Evolutionary conservation across 1,140 invertebrate genomes (phyloP), one percentile per base, ranked within the genome.

Genomic region (Cydia strobilella): DNA sequence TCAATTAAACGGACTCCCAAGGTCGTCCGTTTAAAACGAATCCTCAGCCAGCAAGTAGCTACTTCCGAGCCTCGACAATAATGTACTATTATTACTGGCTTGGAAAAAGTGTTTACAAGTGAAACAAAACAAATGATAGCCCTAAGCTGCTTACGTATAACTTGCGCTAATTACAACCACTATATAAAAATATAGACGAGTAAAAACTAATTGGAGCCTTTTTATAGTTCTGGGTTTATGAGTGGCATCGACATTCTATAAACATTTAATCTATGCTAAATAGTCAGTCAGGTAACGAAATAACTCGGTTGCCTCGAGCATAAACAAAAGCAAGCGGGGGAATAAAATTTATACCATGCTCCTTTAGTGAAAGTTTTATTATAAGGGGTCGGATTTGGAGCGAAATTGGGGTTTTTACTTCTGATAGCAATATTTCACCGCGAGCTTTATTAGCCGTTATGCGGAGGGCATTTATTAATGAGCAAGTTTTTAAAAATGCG

Each of bases 381-480:
- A 73, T 73, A 35, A 39, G 78, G 81, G 87, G 84, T 79, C 69
- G 81, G 80, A 74, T 80, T 82, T 79, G 51, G 76, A 76, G 74
- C 74, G 72, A 84, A 84, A 82, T 80, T 77, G 78, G 82, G 81
- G 80, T 79, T 87, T 81, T 85, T 78, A 79, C 78, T 76, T 78
- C 76, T 84, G 81, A 87, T 83, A 83, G 82, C 79, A 81, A 87
- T 89, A 88, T 79, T 83, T 88, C 84, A 88, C 79, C 74, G 81
- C 77, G 74, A 66, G 82, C 79, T 87, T 88, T 89, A 89, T 89
- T 88, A 84, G 77, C 82, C 76, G 73, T 85, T 84, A 84, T 87
- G 74, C 77, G 76, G 74, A 77, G 80, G 79, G 78, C 80, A 82
- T 80, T 83, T 83, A 79, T 82, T 80, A 81, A 81, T 77, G 76